Conservation (phyloP, 2,797 vertebrate genomes). For the Antrozous pallidus region DNA sequence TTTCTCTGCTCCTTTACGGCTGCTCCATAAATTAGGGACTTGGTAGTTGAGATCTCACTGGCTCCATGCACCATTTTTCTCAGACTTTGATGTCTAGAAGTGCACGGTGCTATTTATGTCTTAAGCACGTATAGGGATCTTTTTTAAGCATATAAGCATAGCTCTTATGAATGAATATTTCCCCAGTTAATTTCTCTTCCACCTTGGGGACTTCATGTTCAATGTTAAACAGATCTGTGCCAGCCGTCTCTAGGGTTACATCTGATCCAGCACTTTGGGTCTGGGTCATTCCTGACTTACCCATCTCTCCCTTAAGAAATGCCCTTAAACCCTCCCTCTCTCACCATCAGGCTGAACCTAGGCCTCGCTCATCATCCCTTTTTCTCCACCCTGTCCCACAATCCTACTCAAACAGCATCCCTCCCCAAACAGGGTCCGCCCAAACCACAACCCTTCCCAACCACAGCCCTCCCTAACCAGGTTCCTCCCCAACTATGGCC, state of each 20-base stretch:
- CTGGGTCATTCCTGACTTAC: neutral
- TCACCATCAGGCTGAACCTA: too few species aligned
- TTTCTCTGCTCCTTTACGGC: neutral
- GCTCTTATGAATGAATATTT: neutral
- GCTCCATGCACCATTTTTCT: rapidly evolving
- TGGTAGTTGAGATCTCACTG: neutral
- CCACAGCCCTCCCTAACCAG: neutral
- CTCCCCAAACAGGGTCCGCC: neutral
- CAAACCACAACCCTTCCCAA: neutral
- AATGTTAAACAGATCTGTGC: neutral
- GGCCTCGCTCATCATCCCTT: rapidly evolving
- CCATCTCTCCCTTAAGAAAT: rapidly evolving
- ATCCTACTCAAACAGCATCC: neutral
- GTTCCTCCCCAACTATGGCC: neutral
- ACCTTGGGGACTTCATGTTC: rapidly evolving
- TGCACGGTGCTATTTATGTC: rapidly evolving
- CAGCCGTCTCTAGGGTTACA: rapidly evolving
- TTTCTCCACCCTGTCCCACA: rapidly evolving
- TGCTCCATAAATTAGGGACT: neutral
- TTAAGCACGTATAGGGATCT: rapidly evolving
- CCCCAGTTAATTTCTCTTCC: neutral
- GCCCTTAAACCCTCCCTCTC: too few species aligned
- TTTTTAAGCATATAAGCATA: rapidly evolving
- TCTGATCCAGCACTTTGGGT: rapidly evolving
- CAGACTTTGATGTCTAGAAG: neutral